Conservation (phyloP, 1,140 invertebrate genomes). For the Diorhabda sublineata region DNA sequence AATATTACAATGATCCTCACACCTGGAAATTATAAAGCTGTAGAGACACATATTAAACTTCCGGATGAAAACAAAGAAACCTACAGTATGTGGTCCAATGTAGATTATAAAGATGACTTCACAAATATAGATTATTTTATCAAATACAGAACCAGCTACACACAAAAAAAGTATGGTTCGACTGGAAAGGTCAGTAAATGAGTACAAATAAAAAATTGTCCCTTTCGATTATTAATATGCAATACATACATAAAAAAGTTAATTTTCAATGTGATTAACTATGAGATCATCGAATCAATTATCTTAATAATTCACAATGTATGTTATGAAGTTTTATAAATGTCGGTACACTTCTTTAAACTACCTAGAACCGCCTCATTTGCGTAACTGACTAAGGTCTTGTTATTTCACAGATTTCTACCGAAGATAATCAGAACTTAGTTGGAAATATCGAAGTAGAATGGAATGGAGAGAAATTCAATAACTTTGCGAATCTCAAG, state of each 20-base stretch:
- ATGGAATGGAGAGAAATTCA: constrained; percentile 47
- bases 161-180: constrained; percentile 32
- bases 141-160: constrained; percentile 34
- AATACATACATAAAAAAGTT: no score
- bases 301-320: background rate
- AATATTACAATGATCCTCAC: constrained; percentile 54
- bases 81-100: constrained; percentile 54
- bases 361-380: background rate
- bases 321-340: background rate
- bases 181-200: constrained; percentile 32
- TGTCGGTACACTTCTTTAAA: background rate
- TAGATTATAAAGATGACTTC: constrained; percentile 42
- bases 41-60: constrained; percentile 53
- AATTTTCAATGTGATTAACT: no score
- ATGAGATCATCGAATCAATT: background rate
- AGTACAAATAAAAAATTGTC: no score
- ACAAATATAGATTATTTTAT: constrained; percentile 36
- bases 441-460: constrained; percentile 50
- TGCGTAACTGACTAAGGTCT: background rate
- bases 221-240: no score
- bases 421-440: constrained; percentile 40
- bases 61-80: constrained; percentile 58
- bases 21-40: constrained; percentile 50
- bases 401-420: constrained; percentile 23
- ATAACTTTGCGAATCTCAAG: constrained; percentile 50